These are phyloP conservation scores for Phyllostomus discolor DNA, from an alignment of 2,113 vertebrate genomes.

Conservation along the genomic window DNA sequence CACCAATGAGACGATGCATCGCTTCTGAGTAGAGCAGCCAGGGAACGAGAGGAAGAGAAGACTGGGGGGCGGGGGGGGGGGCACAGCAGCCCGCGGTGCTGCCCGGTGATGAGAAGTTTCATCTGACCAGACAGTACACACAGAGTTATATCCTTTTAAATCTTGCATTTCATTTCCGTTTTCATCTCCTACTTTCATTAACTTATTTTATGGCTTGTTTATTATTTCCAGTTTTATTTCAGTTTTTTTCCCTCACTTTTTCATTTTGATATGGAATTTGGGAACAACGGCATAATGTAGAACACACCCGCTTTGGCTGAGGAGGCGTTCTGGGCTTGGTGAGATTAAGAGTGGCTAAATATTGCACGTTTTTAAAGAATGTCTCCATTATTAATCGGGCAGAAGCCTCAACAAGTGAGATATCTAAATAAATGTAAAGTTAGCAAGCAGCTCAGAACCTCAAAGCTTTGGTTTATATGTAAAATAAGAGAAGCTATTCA, in stretches of 20 bases:
- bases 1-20: background rate
- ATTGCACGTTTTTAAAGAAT: background rate
- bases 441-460: background rate
- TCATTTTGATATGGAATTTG: background rate
- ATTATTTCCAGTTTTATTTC: background rate
- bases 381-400: background rate
- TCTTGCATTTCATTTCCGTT: background rate
- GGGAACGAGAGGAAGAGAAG: background rate
- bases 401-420: constrained; percentile 29
- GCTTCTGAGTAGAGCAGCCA: background rate
- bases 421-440: constrained; percentile 1
- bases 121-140: background rate
- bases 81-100: accelerated
- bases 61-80: too few species aligned
- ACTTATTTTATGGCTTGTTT: background rate
- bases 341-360: background rate
- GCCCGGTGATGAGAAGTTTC: background rate
- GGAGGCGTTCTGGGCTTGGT: background rate
- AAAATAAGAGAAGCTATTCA: background rate
- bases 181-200: background rate
- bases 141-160: background rate
- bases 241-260: background rate
- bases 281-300: background rate
- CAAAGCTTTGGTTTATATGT: background rate
- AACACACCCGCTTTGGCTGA: background rate